A percentile compares a stretch with the other conserved stretches of the same genome.
Evolutionary conservation across 2,113 vertebrate species (phyloP).

Genomic region (Catagonus wagneri): DNA sequence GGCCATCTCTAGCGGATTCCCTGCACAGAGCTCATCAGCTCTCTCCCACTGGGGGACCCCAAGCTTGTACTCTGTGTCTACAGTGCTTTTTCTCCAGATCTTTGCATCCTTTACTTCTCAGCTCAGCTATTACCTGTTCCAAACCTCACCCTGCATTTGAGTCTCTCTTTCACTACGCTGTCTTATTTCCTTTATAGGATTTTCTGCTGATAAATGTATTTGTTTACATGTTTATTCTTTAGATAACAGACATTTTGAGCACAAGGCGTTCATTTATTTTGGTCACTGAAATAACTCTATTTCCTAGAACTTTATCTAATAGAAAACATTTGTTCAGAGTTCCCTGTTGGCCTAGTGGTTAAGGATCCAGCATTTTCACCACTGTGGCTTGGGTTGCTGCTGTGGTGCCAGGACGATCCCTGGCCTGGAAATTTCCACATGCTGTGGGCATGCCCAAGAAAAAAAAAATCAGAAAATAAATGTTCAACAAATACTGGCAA

Average conservation of each 20-base stretch:
- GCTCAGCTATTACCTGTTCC: not conserved
- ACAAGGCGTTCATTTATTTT: not conserved
- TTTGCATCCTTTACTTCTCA: not conserved
- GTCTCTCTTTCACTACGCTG: not conserved
- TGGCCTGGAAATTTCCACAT: no score
- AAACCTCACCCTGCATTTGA: not conserved
- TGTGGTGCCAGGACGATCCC: no score
- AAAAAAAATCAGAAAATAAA: not conserved
- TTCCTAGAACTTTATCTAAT: not conserved
- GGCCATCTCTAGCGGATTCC: not conserved
- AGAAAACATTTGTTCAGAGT: not conserved
- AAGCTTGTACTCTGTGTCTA: not conserved
- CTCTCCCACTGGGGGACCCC: not conserved
- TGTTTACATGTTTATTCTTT: constrained; percentile 25
- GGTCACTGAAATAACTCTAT: not conserved
- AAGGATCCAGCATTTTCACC: no score
- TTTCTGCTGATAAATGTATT: not conserved
- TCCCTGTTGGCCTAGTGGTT: no score
- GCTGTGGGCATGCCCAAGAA: no score
- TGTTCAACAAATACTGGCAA: not conserved
- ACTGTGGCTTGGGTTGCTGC: no score
- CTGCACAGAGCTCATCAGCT: not conserved
- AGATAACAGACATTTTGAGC: not conserved
- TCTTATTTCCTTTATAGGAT: not conserved
- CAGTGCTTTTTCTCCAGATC: not conserved